Evolutionary conservation across 2,888 invertebrate genomes (phyloP).

Genomic region (Tipula confusa): DNA sequence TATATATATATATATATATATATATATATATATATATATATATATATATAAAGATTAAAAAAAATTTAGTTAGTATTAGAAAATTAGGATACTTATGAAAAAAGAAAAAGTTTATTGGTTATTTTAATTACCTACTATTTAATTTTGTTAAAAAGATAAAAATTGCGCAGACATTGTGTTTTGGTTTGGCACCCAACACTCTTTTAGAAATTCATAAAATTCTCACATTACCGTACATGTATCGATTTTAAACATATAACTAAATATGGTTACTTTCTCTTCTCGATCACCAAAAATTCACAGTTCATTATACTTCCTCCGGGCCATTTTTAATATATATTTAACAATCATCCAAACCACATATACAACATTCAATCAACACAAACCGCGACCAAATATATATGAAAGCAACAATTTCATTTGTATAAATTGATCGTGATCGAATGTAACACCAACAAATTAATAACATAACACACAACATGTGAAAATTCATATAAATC

Average conservation of each 20-base stretch:
- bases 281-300: not conserved
- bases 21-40: too few relatives aligned
- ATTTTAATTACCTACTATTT: too few relatives aligned
- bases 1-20: too few relatives aligned
- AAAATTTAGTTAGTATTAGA: too few relatives aligned
- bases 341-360: not conserved
- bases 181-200: too few relatives aligned
- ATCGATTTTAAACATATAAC: too few relatives aligned
- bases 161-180: too few relatives aligned
- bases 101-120: too few relatives aligned
- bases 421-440: not conserved
- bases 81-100: too few relatives aligned
- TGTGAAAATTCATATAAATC: slow-evolving; percentile 6
- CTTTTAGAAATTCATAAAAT: too few relatives aligned
- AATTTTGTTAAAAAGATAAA: too few relatives aligned
- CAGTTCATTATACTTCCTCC: not conserved
- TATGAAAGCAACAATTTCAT: not conserved
- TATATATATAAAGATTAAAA: too few relatives aligned
- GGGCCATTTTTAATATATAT: not conserved
- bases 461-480: slow-evolving; percentile 12
- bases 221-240: not conserved
- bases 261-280: not conserved
- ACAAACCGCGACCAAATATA: not conserved
- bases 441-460: slow-evolving; percentile 20
- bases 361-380: not conserved